phyloP scores from a whole-genome alignment of 2,113 vertebrate species.

The Toxotes chatareus region DNA sequence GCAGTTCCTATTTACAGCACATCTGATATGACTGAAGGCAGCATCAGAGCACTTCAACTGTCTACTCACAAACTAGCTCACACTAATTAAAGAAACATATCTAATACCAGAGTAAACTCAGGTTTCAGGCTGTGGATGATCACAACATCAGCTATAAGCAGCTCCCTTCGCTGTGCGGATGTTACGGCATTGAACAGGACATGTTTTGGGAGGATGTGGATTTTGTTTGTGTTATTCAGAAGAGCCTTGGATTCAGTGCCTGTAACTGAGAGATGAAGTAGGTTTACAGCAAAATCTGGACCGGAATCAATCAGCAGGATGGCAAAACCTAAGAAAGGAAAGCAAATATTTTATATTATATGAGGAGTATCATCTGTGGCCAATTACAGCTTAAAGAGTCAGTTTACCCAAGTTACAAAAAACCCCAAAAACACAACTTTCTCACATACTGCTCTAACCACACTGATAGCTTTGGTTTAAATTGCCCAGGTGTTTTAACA shows the following conservation, averaged over 20 bases:
- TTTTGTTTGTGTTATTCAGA: neutral
- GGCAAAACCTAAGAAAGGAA: neutral
- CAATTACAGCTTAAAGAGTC: no score
- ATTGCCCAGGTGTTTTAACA: no score
- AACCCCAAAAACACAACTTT: no score
- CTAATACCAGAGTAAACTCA: neutral
- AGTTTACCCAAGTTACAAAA: no score
- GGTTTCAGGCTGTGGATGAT: conserved; percentile 45
- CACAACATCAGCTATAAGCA: conserved; percentile 11
- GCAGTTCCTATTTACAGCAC: conserved; percentile 63
- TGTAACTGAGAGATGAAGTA: neutral
- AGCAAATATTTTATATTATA: no score
- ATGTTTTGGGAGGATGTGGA: neutral
- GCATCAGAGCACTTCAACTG: conserved; percentile 36
- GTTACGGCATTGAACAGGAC: neutral
- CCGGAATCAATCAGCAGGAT: neutral
- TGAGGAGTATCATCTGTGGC: no score
- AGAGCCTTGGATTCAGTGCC: neutral
- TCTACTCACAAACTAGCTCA: conserved; percentile 44
- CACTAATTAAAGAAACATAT: conserved; percentile 65
- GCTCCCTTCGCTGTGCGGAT: neutral
- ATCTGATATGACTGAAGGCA: conserved; percentile 58
- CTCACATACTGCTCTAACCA: no score
- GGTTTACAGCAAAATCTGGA: neutral
- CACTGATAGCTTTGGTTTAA: no score